A percentile compares a stretch with the other conserved stretches of the same genome.
Evolutionary conservation across 2,888 invertebrate genomes (phyloP).

Genomic region (Torymus texanus): DNA sequence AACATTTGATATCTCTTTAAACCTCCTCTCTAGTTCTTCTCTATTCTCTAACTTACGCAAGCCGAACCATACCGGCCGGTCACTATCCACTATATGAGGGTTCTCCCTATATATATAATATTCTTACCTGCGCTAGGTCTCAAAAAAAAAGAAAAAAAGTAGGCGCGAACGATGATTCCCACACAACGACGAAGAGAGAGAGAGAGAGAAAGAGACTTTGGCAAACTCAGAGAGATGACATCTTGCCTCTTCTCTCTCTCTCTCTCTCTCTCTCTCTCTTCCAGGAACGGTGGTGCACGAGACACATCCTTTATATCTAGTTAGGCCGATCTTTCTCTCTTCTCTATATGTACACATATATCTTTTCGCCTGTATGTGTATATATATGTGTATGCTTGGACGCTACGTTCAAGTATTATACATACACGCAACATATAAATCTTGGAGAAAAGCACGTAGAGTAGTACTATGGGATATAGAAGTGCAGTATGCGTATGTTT

Average conservation of each 20-base stretch:
- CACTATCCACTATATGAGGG: no score
- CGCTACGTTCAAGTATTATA: not conserved
- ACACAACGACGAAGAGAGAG: no score
- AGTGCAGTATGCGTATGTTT: no score
- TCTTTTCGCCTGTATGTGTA: not conserved
- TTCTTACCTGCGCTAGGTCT: not conserved
- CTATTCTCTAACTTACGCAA: no score
- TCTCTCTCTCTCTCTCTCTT: not conserved
- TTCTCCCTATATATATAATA: no score
- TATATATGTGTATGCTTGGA: not conserved
- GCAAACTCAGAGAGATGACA: no score
- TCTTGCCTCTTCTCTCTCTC: not conserved
- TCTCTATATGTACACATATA: conserved; percentile 5
- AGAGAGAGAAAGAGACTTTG: no score
- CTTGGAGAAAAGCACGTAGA: not conserved
- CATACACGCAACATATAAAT: conserved; percentile 14
- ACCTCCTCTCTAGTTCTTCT: no score
- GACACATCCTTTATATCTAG: conserved; percentile 46
- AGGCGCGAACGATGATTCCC: no score
- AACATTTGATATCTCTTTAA: no score
- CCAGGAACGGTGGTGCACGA: not conserved
- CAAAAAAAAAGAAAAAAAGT: no score
- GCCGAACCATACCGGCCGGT: no score
- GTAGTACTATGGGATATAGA: not conserved
- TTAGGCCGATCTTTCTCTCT: conserved; percentile 45